Evolutionary conservation across 2,888 invertebrate genomes (phyloP).

Genomic region (Plusia festucae): DNA sequence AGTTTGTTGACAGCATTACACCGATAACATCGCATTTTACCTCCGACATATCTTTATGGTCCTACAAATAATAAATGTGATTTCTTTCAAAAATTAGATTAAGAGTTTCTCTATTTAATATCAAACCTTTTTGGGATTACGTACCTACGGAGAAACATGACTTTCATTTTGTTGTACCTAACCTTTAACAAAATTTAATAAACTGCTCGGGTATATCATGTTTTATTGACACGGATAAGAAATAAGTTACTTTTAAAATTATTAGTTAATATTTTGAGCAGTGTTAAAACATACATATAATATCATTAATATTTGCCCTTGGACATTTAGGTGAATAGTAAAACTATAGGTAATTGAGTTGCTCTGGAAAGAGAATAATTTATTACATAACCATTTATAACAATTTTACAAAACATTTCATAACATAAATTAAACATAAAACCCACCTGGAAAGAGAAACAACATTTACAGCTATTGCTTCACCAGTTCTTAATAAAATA

Average conservation of each 20-base stretch:
- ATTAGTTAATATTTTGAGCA: not conserved
- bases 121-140: not conserved
- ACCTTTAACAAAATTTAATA: conserved; percentile 4
- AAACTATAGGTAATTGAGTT: too few species aligned
- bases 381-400: too few species aligned
- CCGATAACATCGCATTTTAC: conserved; percentile 57
- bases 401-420: too few species aligned
- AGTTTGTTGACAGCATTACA: conserved; percentile 66
- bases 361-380: too few species aligned
- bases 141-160: not conserved
- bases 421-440: too few species aligned
- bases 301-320: too few species aligned
- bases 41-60: conserved; percentile 52
- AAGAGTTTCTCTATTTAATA: conserved; percentile 17
- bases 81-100: conserved; percentile 45
- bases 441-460: too few species aligned
- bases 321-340: too few species aligned
- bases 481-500: too few species aligned
- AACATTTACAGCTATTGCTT: too few species aligned
- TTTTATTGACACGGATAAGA: not conserved
- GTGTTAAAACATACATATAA: not conserved
- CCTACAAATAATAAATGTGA: conserved; percentile 43
- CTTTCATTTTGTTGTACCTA: not conserved
- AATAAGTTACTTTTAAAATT: not conserved
- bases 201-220: not conserved